Conservation (phyloP, 1,140 invertebrate genomes). For the Zaprionus taronus region DNA sequence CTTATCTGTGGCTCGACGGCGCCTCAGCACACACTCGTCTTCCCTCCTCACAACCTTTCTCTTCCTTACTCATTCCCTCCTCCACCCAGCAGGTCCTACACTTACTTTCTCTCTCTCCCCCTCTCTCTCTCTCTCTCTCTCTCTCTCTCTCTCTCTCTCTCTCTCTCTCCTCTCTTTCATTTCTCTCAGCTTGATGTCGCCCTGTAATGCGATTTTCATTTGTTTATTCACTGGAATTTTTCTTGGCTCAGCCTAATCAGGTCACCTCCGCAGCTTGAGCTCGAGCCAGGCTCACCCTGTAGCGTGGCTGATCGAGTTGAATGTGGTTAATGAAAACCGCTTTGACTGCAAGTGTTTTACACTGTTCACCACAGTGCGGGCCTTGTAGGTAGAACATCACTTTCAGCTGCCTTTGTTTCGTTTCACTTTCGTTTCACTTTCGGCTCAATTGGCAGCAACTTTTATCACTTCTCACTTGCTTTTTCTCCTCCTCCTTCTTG, state of each 20-base stretch:
- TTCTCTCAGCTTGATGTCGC: constrained; percentile 3
- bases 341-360: not conserved
- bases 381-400: not conserved
- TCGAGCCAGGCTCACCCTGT: not conserved
- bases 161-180: not conserved
- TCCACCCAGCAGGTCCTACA: too few species aligned
- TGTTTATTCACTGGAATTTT: constrained; percentile 5
- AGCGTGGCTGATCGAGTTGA: not conserved
- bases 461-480: not conserved
- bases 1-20: not conserved
- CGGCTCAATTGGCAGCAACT: constrained; percentile 4
- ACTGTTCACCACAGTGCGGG: not conserved
- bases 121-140: not conserved
- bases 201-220: constrained; percentile 2
- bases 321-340: not conserved
- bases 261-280: not conserved
- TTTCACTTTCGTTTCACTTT: not conserved
- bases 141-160: not conserved
- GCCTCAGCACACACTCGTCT: not conserved
- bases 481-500: not conserved
- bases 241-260: not conserved
- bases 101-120: not conserved
- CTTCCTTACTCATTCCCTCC: not conserved
- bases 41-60: not conserved
- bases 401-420: not conserved